Evolutionary conservation across 2,113 vertebrate species (phyloP).

Genomic region (Pleuronectes platessa): DNA sequence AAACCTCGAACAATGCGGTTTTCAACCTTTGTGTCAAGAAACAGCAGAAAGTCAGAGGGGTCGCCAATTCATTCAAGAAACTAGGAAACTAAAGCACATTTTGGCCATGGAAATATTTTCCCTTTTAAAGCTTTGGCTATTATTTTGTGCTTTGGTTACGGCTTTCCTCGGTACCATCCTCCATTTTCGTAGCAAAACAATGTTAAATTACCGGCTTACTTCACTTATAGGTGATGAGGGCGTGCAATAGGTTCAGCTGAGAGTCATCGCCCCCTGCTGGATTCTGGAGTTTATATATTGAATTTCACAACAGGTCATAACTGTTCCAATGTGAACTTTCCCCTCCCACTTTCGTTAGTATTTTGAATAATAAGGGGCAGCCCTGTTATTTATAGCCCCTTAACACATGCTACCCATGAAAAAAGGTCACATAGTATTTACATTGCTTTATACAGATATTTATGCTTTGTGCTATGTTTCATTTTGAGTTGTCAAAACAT

Average conservation of each 20-base stretch:
- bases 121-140: too few relatives aligned
- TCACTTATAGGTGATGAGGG: too few relatives aligned
- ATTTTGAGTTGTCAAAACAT: too few relatives aligned
- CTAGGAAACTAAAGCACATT: not conserved
- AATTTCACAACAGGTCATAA: too few relatives aligned
- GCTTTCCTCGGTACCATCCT: too few relatives aligned
- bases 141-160: not conserved
- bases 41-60: not conserved
- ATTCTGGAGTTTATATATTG: too few relatives aligned
- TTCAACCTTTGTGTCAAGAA: too few relatives aligned
- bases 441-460: not conserved
- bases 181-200: too few relatives aligned
- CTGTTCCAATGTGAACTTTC: too few relatives aligned
- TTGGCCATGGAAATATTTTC: not conserved
- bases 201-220: too few relatives aligned
- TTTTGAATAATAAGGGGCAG: not conserved
- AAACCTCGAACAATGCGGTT: constrained; percentile 58
- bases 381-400: not conserved
- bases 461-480: not conserved
- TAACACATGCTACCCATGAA: not conserved
- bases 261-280: not conserved
- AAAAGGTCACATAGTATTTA: not conserved
- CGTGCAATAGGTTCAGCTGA: not conserved
- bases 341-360: too few relatives aligned
- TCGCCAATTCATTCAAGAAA: not conserved